These are phyloP conservation scores for Meta bourneti DNA, from an alignment of 2,888 invertebrate species.

Conservation along the genomic window DNA sequence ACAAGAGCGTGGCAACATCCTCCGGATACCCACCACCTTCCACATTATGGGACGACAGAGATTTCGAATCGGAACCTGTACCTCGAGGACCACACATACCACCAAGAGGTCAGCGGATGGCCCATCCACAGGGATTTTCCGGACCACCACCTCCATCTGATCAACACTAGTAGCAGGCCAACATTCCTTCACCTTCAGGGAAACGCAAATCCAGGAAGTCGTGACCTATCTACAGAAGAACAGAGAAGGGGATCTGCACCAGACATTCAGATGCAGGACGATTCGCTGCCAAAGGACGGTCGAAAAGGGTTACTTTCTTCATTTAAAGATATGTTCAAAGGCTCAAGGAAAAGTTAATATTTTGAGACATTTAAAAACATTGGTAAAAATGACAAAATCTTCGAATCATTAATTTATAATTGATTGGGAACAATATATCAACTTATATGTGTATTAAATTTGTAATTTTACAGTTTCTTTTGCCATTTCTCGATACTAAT, in stretches of 20 bases:
- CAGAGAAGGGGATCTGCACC: slow-evolving; percentile 39
- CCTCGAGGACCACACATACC: slow-evolving; percentile 70
- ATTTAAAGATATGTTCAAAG: slow-evolving; percentile 74
- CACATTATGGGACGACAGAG: slow-evolving; percentile 64
- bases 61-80: slow-evolving; percentile 49
- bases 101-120: slow-evolving; percentile 65
- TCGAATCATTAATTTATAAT: not conserved
- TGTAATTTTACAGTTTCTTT: not conserved
- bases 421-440: not conserved
- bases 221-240: slow-evolving; percentile 43
- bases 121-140: slow-evolving; percentile 57
- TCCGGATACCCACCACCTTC: slow-evolving; percentile 62
- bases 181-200: slow-evolving; percentile 63
- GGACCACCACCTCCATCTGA: slow-evolving; percentile 50
- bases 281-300: slow-evolving; percentile 44
- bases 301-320: slow-evolving; percentile 69
- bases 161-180: slow-evolving; percentile 72
- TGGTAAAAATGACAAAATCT: not conserved
- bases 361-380: not conserved
- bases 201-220: slow-evolving; percentile 8
- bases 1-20: slow-evolving; percentile 37
- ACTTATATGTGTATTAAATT: not conserved
- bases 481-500: not conserved
- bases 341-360: slow-evolving; percentile 43
- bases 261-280: slow-evolving; percentile 38